Percentiles rank a stretch among this genome's conserved stretches.
These are phyloP conservation scores for Macaria liturata DNA, from an alignment of 2,888 invertebrate species.

Conservation along the genomic window DNA sequence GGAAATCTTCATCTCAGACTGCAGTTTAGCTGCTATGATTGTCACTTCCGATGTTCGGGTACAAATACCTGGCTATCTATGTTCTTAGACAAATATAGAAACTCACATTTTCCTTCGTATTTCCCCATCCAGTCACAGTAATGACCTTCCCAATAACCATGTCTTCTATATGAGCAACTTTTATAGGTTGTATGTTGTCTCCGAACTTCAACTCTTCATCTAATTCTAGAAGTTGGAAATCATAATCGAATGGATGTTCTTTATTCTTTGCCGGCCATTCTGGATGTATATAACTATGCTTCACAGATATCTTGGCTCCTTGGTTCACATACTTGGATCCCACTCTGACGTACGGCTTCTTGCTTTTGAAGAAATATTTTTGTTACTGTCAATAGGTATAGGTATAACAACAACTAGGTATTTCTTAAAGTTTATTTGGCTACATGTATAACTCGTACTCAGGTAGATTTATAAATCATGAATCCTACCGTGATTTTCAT, in stretches of 20 bases:
- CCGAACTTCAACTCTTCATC: constrained; percentile 54
- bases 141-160: constrained; percentile 70
- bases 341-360: constrained; percentile 62
- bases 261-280: constrained; percentile 57
- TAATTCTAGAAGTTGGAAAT: constrained; percentile 68
- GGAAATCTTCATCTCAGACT: too few species aligned
- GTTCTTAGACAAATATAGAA: too few species aligned
- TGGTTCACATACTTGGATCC: constrained; percentile 68
- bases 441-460: too few species aligned
- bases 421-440: too few species aligned
- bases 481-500: too few species aligned
- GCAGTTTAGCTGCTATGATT: too few species aligned
- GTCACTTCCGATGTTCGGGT: too few species aligned
- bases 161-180: constrained; percentile 68
- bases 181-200: constrained; percentile 62
- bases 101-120: constrained; percentile 73
- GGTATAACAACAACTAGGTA: too few species aligned
- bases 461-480: too few species aligned
- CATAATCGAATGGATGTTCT: constrained; percentile 71
- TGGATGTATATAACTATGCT: constrained; percentile 55
- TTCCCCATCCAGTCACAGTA: constrained; percentile 76
- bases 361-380: constrained; percentile 44
- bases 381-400: too few species aligned
- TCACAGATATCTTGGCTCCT: constrained; percentile 53
- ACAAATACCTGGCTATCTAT: too few species aligned